phyloP scores from a whole-genome alignment of 2,113 vertebrate genomes.

The Vireo altiloquus region DNA sequence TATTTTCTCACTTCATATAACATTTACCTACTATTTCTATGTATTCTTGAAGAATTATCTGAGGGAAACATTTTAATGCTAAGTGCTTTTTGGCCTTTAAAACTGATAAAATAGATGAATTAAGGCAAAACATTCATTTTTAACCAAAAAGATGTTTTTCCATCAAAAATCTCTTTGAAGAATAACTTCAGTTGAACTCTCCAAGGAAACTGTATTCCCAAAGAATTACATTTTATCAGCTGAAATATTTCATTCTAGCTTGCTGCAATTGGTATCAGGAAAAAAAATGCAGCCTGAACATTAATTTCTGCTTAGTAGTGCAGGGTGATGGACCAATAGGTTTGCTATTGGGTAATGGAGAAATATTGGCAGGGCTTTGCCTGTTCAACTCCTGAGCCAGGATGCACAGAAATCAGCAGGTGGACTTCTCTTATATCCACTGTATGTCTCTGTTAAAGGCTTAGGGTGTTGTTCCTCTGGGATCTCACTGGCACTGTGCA shows the following conservation, averaged over 20 bases:
- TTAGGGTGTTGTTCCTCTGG: not conserved
- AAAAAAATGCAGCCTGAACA: not conserved
- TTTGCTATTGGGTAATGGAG: not conserved
- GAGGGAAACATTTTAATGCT: not conserved
- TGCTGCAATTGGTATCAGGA: not conserved
- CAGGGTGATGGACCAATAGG: not conserved
- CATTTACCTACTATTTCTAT: not conserved
- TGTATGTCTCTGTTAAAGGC: not conserved
- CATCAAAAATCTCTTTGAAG: not conserved
- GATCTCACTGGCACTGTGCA: not conserved
- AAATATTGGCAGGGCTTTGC: not conserved
- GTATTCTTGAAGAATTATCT: not conserved
- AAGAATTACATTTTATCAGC: not conserved
- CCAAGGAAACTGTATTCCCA: not conserved
- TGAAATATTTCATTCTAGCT: not conserved
- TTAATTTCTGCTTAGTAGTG: not conserved
- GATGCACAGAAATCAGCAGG: not conserved
- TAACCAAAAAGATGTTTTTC: not conserved
- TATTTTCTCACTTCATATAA: not conserved
- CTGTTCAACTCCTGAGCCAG: not conserved
- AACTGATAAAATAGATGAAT: not conserved
- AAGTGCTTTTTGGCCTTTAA: slow-evolving; percentile 5
- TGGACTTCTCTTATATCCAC: not conserved
- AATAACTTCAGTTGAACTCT: not conserved
- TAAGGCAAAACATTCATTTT: not conserved